Evolutionary conservation across 2,113 vertebrate species (phyloP), one percentile per base, ranked within the genome.

Genomic region (Nicator chloris): DNA sequence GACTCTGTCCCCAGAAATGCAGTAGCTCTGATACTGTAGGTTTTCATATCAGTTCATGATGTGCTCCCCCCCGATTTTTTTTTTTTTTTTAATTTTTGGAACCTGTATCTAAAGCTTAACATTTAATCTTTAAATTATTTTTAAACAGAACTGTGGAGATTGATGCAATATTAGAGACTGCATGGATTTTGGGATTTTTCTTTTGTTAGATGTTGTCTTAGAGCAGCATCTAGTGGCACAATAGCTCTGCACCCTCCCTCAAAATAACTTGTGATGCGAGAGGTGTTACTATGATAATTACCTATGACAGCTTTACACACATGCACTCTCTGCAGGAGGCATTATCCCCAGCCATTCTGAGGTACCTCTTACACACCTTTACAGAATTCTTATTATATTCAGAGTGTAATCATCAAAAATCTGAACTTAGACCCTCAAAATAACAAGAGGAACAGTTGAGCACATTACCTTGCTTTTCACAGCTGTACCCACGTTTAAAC

Each of bases 201-300:
- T 80, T 72, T 63, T 64, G 60, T 31, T 86, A 97, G 97, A 66
- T 8, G 8, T 65, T 98, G 97, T 98, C 97, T 98, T 98, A 98
- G 86, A 98, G 98, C 98, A 97, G 47, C 98, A 98, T 95, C 98
- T 98, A 98, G 98, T 98, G 98, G 98, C 57, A 65, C 8, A 39
- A 16, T 21, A 56, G 33, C 44, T 92, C 56, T 60, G 61, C 75
- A 88, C 31, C 15, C 40, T 69, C 27, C 47, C 23, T 86, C 50
- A 57, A 70, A 91, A 75, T 28, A 44, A 44, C 14, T 70, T 63
- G 26, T 39, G 60, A 73, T 86, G 42, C 39, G 57, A 86, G 56
- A 65, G 42, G 30, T 51, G 33, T 61, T 81, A 18, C 2, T 4
- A 13, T 53, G 9, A 65, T 47, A 59, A 94, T 73, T 82, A 88